phyloP scores from a whole-genome alignment of 2,113 vertebrate genomes.

The Petaurus breviceps region DNA sequence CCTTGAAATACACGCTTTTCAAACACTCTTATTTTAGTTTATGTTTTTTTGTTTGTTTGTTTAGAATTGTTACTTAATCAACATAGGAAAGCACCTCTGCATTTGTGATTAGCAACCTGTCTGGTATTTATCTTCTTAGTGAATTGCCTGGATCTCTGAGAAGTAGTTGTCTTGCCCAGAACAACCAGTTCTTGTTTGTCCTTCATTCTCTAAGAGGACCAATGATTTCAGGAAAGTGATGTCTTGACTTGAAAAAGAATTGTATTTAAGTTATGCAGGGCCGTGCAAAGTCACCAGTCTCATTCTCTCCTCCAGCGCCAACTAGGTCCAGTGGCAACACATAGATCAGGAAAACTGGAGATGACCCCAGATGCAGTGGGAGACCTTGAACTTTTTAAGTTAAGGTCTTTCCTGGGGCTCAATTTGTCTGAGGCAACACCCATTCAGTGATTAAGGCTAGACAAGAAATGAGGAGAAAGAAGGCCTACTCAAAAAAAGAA shows the following conservation, averaged over 20 bases:
- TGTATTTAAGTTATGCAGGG: neutral
- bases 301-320: neutral
- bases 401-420: no score
- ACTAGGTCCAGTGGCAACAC: neutral
- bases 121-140: neutral
- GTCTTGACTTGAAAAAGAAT: neutral
- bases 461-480: neutral
- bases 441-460: neutral
- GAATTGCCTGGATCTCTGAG: neutral
- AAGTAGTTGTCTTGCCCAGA: neutral
- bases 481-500: no score
- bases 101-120: neutral
- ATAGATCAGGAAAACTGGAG: neutral
- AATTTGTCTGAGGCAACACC: neutral
- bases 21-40: neutral
- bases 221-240: neutral
- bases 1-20: slow-evolving; percentile 11
- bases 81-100: neutral
- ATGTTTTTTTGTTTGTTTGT: neutral
- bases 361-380: neutral
- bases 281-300: neutral
- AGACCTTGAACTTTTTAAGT: neutral
- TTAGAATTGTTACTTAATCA: neutral
- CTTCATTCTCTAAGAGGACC: neutral
- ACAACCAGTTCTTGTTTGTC: neutral